Conservation (phyloP, 2,113 vertebrate genomes). For the Mirza zaza region DNA sequence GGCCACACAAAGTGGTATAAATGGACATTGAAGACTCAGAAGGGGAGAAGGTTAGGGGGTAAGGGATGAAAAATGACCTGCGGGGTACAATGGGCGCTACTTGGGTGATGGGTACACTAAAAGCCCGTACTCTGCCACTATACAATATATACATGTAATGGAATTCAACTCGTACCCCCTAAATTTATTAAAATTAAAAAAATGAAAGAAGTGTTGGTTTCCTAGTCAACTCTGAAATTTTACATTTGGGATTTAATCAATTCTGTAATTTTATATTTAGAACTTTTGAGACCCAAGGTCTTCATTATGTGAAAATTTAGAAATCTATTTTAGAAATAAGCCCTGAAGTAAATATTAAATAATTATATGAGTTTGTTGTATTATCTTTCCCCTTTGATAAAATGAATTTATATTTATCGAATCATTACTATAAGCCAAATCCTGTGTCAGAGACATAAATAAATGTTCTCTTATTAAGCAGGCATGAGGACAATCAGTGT, state of each 20-base stretch:
- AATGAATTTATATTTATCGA: background rate
- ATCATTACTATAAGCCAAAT: background rate
- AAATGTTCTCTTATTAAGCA: background rate
- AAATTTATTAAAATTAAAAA: too few species aligned
- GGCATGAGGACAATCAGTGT: background rate
- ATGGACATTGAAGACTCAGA: too few species aligned
- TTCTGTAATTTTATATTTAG: too few species aligned
- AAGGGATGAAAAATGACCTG: too few species aligned
- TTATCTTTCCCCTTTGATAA: background rate
- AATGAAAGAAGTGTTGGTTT: background rate
- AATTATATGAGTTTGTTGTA: background rate
- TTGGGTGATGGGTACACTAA: too few species aligned
- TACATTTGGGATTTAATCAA: background rate
- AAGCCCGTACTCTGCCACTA: too few species aligned
- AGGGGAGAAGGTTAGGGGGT: too few species aligned
- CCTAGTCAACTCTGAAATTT: background rate
- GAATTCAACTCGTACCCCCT: too few species aligned
- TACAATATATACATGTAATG: too few species aligned
- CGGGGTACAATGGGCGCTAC: too few species aligned
- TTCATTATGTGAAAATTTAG: background rate
- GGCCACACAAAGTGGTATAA: too few species aligned
- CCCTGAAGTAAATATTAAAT: background rate
- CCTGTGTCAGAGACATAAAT: background rate
- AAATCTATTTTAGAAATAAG: background rate
- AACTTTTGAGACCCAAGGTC: background rate